phyloP scores from a whole-genome alignment of 2,113 vertebrate species.

The Ursus arctos region DNA sequence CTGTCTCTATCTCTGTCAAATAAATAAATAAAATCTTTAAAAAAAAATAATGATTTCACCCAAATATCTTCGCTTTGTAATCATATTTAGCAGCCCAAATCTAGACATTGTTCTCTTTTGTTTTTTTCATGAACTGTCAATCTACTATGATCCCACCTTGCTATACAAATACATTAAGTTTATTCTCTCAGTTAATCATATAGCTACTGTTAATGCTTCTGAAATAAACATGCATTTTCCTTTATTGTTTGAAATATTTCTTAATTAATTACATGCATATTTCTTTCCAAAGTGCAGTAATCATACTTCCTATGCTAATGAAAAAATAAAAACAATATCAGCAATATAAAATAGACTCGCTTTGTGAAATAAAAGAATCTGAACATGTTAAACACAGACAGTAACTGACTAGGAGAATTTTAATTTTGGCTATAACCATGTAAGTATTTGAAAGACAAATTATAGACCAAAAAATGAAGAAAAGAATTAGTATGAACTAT shows the following conservation, averaged over 20 bases:
- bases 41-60: neutral
- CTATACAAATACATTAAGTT: neutral
- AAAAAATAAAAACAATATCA: neutral
- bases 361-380: constrained; percentile 30
- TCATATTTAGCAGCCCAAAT: neutral
- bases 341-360: neutral
- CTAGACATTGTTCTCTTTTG: neutral
- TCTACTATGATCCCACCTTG: neutral
- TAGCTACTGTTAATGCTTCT: neutral
- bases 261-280: neutral
- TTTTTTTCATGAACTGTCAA: neutral
- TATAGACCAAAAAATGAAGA: neutral
- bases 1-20: too few relatives aligned
- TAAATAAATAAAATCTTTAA: too few relatives aligned
- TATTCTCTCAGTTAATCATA: constrained; percentile 12
- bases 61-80: neutral
- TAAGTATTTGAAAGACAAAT: constrained; percentile 37
- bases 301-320: neutral
- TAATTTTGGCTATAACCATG: neutral
- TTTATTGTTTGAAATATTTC: neutral
- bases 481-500: neutral
- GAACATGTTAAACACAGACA: neutral
- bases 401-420: neutral
- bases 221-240: constrained; percentile 9
- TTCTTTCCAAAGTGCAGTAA: neutral